Conservation (phyloP, 2,797 vertebrate species). For the Tragelaphus oryx region DNA sequence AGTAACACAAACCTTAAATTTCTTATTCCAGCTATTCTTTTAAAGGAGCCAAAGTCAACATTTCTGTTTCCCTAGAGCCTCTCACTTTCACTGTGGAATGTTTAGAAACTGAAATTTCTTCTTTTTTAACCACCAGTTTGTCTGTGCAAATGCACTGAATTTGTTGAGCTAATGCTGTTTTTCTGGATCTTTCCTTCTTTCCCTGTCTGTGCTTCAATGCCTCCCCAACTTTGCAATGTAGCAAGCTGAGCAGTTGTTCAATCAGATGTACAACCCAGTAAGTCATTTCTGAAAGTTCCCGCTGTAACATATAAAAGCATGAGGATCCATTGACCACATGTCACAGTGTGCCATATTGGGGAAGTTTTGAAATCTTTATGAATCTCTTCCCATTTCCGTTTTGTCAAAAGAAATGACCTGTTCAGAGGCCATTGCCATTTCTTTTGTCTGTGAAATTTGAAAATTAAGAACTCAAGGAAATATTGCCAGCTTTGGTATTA, state of each 20-base stretch:
- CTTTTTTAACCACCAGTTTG: conserved; percentile 78
- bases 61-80: conserved; percentile 82
- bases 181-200: conserved; percentile 90
- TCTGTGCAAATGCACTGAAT: conserved; percentile 83
- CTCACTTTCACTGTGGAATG: conserved; percentile 84
- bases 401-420: conserved; percentile 69
- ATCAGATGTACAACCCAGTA: conserved; percentile 99
- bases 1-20: conserved; percentile 86
- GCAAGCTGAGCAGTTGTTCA: conserved; percentile 99
- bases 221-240: conserved; percentile 92
- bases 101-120: conserved; percentile 85
- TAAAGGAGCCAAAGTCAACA: conserved; percentile 89
- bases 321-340: conserved; percentile 83
- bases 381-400: conserved; percentile 64
- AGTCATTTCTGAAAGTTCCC: conserved; percentile 87
- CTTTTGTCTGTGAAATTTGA: conserved; percentile 56
- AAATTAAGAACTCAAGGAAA: conserved; percentile 62
- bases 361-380: conserved; percentile 69
- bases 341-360: conserved; percentile 70
- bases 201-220: conserved; percentile 85
- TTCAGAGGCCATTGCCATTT: conserved; percentile 76
- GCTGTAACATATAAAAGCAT: conserved; percentile 94
- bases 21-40: conserved; percentile 85
- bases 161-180: conserved; percentile 90
- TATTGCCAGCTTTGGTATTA: conserved; percentile 5